Evolutionary conservation across 2,888 invertebrate species (phyloP).

Genomic region (Strigamia crassipes): DNA sequence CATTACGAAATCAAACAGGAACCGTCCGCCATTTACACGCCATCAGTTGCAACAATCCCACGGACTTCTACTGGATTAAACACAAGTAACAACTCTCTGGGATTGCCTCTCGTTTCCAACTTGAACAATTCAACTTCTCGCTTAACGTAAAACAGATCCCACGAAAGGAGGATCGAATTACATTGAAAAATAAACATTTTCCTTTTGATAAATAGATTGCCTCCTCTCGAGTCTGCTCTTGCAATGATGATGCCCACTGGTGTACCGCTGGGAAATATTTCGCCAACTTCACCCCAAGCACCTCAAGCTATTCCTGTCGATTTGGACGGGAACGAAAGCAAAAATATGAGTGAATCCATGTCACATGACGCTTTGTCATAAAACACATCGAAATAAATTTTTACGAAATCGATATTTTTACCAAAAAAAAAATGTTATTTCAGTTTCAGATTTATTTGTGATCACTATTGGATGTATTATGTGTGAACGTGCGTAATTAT

Average conservation of each 20-base stretch:
- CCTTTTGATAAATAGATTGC: conserved; percentile 24
- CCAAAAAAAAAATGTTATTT: no score
- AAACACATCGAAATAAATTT: background rate
- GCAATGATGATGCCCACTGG: background rate
- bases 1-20: conserved; percentile 31
- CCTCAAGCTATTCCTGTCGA: conserved; percentile 43
- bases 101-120: background rate
- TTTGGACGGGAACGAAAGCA: conserved; percentile 7
- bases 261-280: conserved; percentile 39
- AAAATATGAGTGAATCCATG: conserved; percentile 3
- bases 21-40: conserved; percentile 17
- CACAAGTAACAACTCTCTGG: background rate
- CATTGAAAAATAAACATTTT: background rate
- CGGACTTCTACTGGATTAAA: background rate
- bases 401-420: background rate
- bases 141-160: background rate
- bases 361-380: background rate
- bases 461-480: background rate
- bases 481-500: background rate
- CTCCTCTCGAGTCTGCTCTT: conserved; percentile 10
- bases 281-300: conserved; percentile 44
- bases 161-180: background rate
- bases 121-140: background rate
- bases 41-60: background rate
- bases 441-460: background rate